Evolutionary conservation across 1,140 invertebrate genomes (phyloP), one percentile per base, ranked within the genome.

Genomic region (Trichoplusia ni): DNA sequence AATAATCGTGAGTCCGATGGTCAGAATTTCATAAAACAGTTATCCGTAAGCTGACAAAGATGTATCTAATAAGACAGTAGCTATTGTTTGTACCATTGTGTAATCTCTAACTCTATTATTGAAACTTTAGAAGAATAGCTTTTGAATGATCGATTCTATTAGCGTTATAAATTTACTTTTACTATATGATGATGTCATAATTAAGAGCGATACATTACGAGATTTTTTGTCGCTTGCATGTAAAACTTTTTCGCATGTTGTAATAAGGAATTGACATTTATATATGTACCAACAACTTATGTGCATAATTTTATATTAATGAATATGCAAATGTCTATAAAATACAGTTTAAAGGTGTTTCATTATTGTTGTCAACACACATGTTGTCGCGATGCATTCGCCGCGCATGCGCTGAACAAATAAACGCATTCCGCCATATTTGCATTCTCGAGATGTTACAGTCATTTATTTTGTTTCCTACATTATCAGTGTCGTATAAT

Each of bases 371-470:
- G 27, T 23, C n/a, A 56, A 25, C 53, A 14, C 25, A 14, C 4
- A 8, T 25, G 6, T 46, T 40, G 19, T 29, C 19, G 18, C 31
- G 33, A 42, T 42, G n/a, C 21, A 18, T 18, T 18, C 13, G n/a
- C 9, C n/a, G n/a, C 35, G 21, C 37, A 16, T 11, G 14, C n/a
- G 37, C 21, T 21, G 31, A 7, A 37, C 49, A 54, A 58, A 58
- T 42, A 58, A 27, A 42, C 53, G 53, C 53, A 42, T 58, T 42
- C 21, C 23, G 23, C 21, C 37, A 42, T 58, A 58, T 58, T 29
- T 29, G 37, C 53, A 29, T 58, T 58, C 33, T 25, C 23, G 8
- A 58, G 53, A 27, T 42, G 29, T 42, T 29, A 16, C 13, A 29
- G 35, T 16, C 23, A 29, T 58, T 29, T 35, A 46, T 27, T 58